Evolutionary conservation across 2,113 vertebrate genomes (phyloP).

Genomic region (Myotis brandtii): DNA sequence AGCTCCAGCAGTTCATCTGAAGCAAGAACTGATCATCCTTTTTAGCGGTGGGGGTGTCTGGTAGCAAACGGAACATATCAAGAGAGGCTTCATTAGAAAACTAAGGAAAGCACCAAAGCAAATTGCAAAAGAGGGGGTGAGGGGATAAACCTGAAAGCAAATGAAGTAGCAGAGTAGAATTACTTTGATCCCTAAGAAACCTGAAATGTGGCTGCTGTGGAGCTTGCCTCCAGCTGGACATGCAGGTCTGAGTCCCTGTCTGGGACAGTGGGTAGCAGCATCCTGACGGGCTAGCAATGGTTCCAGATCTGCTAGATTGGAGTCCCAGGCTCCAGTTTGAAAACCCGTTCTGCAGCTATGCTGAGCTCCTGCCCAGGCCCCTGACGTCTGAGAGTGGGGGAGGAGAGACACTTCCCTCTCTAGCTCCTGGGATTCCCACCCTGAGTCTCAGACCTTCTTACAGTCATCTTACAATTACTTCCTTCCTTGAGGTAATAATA

Average conservation of each 20-base stretch:
- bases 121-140: background rate
- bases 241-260: background rate
- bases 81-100: conserved; percentile 13
- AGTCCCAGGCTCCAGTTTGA: background rate
- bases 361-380: background rate
- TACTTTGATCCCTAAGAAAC: background rate
- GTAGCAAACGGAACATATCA: background rate
- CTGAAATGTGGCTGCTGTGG: background rate
- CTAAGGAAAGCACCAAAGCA: background rate
- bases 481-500: background rate
- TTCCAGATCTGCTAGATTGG: background rate
- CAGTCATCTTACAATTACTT: background rate
- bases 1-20: background rate
- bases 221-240: background rate
- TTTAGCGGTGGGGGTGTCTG: background rate
- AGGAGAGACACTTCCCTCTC: background rate
- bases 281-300: background rate
- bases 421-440: background rate
- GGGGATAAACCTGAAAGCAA: background rate
- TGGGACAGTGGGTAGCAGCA: background rate
- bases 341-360: background rate
- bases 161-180: background rate
- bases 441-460: background rate
- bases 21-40: background rate
- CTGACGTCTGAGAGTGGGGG: background rate